A percentile compares a stretch with the other conserved stretches of the same genome.
Evolutionary conservation across 2,113 vertebrate species (phyloP).

Genomic region (Campylomormyrus tamandua): DNA sequence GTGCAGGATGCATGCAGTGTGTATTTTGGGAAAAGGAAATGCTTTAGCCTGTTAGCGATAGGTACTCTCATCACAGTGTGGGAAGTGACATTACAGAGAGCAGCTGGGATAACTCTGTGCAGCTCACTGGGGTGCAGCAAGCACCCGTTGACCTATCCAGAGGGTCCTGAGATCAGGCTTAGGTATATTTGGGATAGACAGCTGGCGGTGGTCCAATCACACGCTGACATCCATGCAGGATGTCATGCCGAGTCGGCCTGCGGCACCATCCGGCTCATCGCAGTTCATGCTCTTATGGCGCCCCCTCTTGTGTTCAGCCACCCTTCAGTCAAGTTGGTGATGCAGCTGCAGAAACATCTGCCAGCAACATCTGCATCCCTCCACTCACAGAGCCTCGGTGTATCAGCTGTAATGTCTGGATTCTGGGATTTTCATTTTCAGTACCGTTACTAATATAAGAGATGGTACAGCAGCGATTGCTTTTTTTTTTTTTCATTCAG

Average conservation of each 20-base stretch:
- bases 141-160: background rate
- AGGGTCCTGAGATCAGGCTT: background rate
- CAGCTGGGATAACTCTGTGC: background rate
- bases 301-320: background rate
- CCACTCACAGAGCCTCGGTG: background rate
- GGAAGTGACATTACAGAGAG: background rate
- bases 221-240: background rate
- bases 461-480: background rate
- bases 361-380: background rate
- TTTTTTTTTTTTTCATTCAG: background rate
- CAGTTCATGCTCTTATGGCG: background rate
- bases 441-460: background rate
- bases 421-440: background rate
- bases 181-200: background rate
- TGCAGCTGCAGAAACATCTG: slow-evolving; percentile 21
- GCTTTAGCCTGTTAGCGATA: background rate
- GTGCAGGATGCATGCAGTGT: background rate
- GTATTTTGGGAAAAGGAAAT: background rate
- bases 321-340: background rate
- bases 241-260: background rate
- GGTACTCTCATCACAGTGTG: background rate
- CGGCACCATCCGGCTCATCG: background rate
- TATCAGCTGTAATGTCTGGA: background rate
- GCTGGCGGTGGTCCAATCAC: background rate
- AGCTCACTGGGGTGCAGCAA: background rate